phyloP scores from a whole-genome alignment of 2,888 invertebrate species.

The Catocala fraxini region DNA sequence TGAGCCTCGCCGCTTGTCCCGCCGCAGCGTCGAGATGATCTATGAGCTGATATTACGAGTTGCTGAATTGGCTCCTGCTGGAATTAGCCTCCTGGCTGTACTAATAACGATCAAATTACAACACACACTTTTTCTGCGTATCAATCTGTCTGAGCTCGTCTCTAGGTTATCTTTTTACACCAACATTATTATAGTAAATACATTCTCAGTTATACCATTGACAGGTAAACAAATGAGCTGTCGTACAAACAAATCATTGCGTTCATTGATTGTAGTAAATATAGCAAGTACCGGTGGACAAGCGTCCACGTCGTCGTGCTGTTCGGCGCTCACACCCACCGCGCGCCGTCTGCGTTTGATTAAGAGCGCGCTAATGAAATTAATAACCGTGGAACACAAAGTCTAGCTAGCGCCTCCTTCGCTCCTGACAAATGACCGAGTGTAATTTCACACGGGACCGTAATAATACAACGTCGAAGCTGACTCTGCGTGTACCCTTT shows the following conservation, averaged over 20 bases:
- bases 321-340: conserved; percentile 67
- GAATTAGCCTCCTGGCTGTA: conserved; percentile 56
- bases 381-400: conserved; percentile 79
- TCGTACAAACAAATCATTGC: conserved; percentile 45
- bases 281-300: conserved; percentile 60
- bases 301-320: conserved; percentile 45
- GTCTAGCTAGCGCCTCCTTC: conserved; percentile 75
- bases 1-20: conserved; percentile 64
- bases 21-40: conserved; percentile 68
- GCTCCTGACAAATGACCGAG: conserved; percentile 82
- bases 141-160: conserved; percentile 32
- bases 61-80: conserved; percentile 67
- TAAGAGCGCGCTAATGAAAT: conserved; percentile 84
- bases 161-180: conserved; percentile 20
- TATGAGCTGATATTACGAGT: conserved; percentile 76
- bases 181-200: conserved; percentile 33
- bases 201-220: conserved; percentile 31
- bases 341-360: conserved; percentile 70
- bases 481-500: conserved; percentile 48
- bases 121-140: conserved; percentile 38
- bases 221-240: conserved; percentile 49
- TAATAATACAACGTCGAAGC: conserved; percentile 68
- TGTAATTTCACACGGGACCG: conserved; percentile 84
- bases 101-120: conserved; percentile 43
- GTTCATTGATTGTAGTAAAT: conserved; percentile 61